Base-by-base conservation (phyloP, 2,888 invertebrate species). In the Nemapogon koenigi region DNA sequence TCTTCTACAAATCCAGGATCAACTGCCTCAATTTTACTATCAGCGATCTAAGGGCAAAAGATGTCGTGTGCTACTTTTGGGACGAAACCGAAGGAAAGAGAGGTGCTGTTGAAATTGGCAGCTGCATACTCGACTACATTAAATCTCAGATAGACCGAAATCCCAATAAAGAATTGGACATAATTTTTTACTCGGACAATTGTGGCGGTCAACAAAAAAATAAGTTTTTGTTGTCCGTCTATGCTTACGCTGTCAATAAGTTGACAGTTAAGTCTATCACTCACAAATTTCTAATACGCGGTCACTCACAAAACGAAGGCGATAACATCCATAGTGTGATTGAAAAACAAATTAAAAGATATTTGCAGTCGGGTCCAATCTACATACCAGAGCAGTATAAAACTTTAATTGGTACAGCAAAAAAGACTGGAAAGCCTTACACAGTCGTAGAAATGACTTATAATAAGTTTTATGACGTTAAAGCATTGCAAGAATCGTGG, bases 141-240 rank as follows among this genome's bases (percentile, higher is more conserved):
- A 25, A 38, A 19, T 27, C 43, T 39, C 15, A 39, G 29, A 16
- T 41, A 38, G 26, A 37, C 17, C 4, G 8, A 35, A 7, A 35
- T 35, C 16, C 35, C 14, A 32, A 36, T 28, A 40, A 40, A 33
- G 37, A 38, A 31, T 40, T 40, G 11, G 33, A 43, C 28, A 17
- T 41, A 1, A 36, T 43, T 37, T 43, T 43, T 14, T 43, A 41
- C 16, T 40, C 39, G n/a, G 43, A 43, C 27, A 43, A 43, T 29
- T 43, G 43, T 16, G 11, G 39, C 17, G 43, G 44, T 6, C 45
- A 49, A 13, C 46, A 49, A 49, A 32, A 49, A 47, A 46, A 45
- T 35, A 43, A 48, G 33, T 49, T 36, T 31, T 16, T 49, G 11
- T 13, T 49, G 14, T 41, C 45, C 4, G 35, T 29, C 17, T 48